Conservation (phyloP, 37 sponge, comb jelly and placozoan genomes). For the Halichondria panicea region DNA sequence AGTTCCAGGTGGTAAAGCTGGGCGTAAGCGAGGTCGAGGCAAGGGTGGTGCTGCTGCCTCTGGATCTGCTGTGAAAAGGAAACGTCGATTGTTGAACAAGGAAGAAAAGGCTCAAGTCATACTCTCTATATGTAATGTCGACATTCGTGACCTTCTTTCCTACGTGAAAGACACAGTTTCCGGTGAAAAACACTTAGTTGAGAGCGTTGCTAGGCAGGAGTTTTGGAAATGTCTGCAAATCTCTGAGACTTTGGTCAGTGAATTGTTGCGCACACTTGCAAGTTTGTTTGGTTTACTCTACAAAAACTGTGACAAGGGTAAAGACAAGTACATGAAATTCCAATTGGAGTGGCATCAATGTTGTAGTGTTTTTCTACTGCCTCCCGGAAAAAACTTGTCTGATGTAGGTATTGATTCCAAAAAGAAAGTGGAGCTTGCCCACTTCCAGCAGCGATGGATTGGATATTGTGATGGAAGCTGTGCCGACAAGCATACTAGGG, state of each 20-base stretch:
- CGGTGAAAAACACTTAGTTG: neutral
- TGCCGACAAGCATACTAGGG: neutral
- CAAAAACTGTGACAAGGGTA: constrained; percentile 9
- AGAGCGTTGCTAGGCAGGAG: neutral
- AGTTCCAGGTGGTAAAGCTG: neutral
- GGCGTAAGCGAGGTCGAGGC: constrained; percentile 4
- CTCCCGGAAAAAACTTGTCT: neutral
- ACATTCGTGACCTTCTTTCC: neutral
- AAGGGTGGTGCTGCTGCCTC: neutral
- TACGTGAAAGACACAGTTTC: constrained; percentile 1
- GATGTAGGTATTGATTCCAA: neutral
- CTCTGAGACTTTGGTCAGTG: neutral
- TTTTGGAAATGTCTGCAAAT: neutral
- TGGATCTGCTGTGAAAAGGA: neutral
- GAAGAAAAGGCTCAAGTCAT: constrained; percentile 23
- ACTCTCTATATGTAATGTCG: constrained; percentile 5
- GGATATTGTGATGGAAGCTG: neutral
- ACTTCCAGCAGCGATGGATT: neutral
- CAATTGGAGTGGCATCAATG: constrained; percentile 27
- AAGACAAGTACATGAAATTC: constrained; percentile 1
- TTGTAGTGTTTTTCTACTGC: constrained; percentile 7
- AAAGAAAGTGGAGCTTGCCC: neutral
- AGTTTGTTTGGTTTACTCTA: constrained; percentile 1
- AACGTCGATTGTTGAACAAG: constrained; percentile 11
- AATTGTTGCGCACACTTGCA: constrained; percentile 3